phyloP scores from a whole-genome alignment of 2,888 invertebrate species.

The Philhelius pedissequus region DNA sequence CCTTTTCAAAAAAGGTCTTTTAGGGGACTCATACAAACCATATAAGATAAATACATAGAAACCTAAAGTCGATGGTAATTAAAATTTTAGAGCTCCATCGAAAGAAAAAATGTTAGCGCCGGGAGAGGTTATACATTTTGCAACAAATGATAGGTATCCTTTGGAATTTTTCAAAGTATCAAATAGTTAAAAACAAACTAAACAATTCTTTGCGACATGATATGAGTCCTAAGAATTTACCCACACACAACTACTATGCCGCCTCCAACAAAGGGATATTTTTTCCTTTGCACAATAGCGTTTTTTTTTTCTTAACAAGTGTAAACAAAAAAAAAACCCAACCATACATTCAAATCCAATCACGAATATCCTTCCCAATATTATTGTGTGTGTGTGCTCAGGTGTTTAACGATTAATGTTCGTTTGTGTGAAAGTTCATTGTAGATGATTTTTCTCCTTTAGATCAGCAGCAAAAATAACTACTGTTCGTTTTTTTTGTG shows the following conservation, averaged over 20 bases:
- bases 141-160: too few relatives aligned
- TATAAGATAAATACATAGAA: not conserved
- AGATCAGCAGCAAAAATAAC: constrained; percentile 25
- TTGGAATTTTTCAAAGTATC: too few relatives aligned
- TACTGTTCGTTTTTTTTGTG: not conserved
- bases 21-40: not conserved
- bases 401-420: constrained; percentile 55
- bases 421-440: constrained; percentile 28
- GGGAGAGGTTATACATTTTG: too few relatives aligned
- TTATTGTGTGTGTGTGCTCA: constrained; percentile 44
- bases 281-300: constrained; percentile 38
- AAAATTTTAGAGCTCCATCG: not conserved
- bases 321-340: not conserved
- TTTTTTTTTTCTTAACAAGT: not conserved
- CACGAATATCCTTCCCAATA: not conserved
- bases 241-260: not conserved
- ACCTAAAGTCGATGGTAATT: not conserved
- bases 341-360: not conserved
- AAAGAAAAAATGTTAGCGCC: too few relatives aligned
- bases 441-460: not conserved
- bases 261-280: constrained; percentile 27
- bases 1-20: not conserved
- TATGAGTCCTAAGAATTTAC: not conserved
- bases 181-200: not conserved
- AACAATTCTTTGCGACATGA: not conserved